These are phyloP conservation scores for Mesorhabditis belari DNA, from an alignment of 2,888 invertebrate species.

Conservation along the genomic window DNA sequence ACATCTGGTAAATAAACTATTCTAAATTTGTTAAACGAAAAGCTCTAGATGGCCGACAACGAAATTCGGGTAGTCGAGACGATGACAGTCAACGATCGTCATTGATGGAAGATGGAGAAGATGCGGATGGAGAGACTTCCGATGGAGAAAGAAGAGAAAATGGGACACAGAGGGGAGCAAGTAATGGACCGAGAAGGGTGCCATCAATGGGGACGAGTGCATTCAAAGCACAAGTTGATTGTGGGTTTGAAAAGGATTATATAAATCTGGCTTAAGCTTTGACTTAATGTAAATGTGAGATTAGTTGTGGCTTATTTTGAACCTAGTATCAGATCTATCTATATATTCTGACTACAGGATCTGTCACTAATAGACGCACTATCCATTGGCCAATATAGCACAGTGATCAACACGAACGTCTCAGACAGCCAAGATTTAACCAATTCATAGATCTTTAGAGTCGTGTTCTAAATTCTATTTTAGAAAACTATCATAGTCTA, in stretches of 20 bases:
- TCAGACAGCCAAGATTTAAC: too few relatives aligned
- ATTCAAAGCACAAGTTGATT: conserved; percentile 15
- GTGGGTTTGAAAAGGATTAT: conserved; percentile 16
- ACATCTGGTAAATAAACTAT: conserved; percentile 13
- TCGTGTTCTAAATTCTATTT: too few relatives aligned
- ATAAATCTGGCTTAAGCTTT: conserved; percentile 28
- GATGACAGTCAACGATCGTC: conserved; percentile 37
- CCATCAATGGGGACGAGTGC: conserved; percentile 29
- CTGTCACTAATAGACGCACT: too few relatives aligned
- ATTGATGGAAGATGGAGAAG: conserved; percentile 29
- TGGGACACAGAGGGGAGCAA: neutral
- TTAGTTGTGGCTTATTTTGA: neutral
- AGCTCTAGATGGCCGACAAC: conserved; percentile 12
- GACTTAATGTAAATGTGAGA: conserved; percentile 20
- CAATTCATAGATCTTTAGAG: too few relatives aligned
- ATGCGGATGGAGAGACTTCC: neutral
- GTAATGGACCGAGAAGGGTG: conserved; percentile 21
- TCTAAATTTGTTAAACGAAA: neutral
- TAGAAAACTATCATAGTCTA: too few relatives aligned
- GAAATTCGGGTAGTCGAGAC: conserved; percentile 24
- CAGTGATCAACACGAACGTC: too few relatives aligned
- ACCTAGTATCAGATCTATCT: too few relatives aligned
- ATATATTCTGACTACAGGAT: too few relatives aligned
- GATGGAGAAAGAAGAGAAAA: neutral
- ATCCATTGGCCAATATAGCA: too few relatives aligned